Evolutionary conservation across 1,140 invertebrate species (phyloP).

Genomic region (Platorchestia sp.): DNA sequence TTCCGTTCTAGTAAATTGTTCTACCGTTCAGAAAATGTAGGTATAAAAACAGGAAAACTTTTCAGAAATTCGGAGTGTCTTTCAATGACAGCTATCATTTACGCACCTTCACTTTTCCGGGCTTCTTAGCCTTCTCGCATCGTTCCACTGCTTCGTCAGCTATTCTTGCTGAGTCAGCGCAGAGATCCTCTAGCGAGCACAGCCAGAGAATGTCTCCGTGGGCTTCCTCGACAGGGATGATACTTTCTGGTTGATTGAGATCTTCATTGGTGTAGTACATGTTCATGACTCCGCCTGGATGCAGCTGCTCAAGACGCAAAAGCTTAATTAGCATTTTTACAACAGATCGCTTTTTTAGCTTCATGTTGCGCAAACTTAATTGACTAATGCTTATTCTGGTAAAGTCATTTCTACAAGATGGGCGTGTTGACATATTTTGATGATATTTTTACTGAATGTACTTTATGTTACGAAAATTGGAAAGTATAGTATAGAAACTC

Average conservation of each 20-base stretch:
- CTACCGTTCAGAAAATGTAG: background rate
- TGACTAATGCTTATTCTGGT: background rate
- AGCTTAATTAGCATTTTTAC: background rate
- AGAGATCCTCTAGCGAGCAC: background rate
- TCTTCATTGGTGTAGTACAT: background rate
- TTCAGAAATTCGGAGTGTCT: background rate
- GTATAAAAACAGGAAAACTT: background rate
- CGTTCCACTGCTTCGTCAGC: background rate
- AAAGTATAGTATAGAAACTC: background rate
- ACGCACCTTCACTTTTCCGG: background rate
- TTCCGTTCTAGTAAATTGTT: background rate
- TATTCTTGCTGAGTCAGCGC: background rate
- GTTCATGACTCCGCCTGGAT: background rate
- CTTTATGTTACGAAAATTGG: background rate
- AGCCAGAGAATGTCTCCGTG: slow-evolving; percentile 9
- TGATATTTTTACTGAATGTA: background rate
- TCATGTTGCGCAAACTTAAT: background rate
- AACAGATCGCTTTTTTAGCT: background rate
- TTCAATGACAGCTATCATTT: background rate
- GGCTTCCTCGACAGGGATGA: slow-evolving; percentile 34
- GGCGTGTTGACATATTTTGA: background rate
- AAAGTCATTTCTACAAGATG: no score
- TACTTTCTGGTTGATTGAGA: background rate
- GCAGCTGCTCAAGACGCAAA: background rate
- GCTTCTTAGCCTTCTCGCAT: background rate